Percentiles rank a stretch among this genome's conserved stretches.
phyloP scores from a whole-genome alignment of 2,113 vertebrate genomes.

The Henicopernis longicauda region DNA sequence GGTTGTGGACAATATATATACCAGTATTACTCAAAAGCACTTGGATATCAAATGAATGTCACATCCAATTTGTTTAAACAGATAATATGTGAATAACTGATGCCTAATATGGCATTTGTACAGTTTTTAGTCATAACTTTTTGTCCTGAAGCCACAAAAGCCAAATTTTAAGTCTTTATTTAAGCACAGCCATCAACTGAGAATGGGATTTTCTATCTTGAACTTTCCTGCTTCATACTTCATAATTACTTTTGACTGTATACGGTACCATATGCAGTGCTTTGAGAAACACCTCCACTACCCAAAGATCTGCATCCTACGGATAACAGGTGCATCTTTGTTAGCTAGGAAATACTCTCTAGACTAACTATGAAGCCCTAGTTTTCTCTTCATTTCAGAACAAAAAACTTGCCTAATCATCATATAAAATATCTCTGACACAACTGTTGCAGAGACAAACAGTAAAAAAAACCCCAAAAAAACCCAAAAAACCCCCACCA shows the following conservation, averaged over 20 bases:
- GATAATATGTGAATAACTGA: slow-evolving; percentile 73
- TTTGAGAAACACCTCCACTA: neutral
- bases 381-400: neutral
- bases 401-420: neutral
- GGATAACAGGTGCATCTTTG: neutral
- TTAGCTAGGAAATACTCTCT: neutral
- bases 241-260: neutral
- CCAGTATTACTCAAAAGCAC: slow-evolving; percentile 50
- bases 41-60: slow-evolving; percentile 71
- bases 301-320: neutral
- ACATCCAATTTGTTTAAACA: slow-evolving; percentile 69
- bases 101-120: slow-evolving; percentile 39
- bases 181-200: neutral
- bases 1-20: slow-evolving; percentile 52
- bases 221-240: neutral
- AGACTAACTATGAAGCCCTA: neutral
- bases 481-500: neutral
- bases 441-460: neutral
- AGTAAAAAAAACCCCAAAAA: neutral
- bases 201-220: neutral
- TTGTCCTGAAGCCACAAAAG: slow-evolving; percentile 1
- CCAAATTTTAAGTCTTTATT: slow-evolving; percentile 5
- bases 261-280: neutral
- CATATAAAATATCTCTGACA: neutral
- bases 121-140: slow-evolving; percentile 16